Percentiles rank a stretch among this genome's conserved stretches.
phyloP scores from a whole-genome alignment of 2,797 vertebrate species.

The Anabacerthia variegaticeps region DNA sequence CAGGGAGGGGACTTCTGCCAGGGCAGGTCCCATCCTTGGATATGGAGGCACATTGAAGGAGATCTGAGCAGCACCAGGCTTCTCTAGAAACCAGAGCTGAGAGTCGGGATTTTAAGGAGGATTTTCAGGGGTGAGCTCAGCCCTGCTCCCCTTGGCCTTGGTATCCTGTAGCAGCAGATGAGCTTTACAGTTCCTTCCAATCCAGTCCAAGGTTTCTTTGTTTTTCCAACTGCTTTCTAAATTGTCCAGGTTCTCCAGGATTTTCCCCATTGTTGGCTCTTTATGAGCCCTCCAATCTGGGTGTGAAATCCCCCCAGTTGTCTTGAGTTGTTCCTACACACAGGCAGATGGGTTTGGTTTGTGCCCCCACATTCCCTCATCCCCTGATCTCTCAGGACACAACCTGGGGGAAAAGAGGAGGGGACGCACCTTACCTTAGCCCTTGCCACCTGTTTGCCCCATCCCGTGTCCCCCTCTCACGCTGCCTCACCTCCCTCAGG shows the following conservation, averaged over 20 bases:
- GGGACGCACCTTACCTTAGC: neutral
- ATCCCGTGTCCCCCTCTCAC: accelerated
- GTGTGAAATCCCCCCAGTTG: neutral
- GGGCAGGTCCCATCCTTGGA: neutral
- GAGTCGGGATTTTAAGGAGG: neutral
- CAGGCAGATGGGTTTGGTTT: neutral
- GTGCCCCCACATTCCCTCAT: neutral
- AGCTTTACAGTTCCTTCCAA: neutral
- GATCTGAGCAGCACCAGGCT: neutral
- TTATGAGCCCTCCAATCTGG: accelerated
- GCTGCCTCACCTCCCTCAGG: neutral
- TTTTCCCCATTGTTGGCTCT: neutral
- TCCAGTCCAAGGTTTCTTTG: neutral
- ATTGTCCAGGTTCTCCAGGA: neutral
- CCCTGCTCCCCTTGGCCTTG: accelerated
- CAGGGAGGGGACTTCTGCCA: neutral
- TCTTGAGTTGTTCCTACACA: neutral
- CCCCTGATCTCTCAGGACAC: accelerated
- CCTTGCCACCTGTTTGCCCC: accelerated
- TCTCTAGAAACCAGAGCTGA: neutral
- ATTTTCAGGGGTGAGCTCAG: neutral
- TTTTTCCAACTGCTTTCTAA: neutral
- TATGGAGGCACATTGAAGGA: neutral
- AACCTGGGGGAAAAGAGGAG: neutral
- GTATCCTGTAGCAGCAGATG: neutral